Percentiles rank a stretch among this genome's conserved stretches.
These are phyloP conservation scores for Numenius phaeopus DNA, from an alignment of 2,797 vertebrate species.

Conservation along the genomic window DNA sequence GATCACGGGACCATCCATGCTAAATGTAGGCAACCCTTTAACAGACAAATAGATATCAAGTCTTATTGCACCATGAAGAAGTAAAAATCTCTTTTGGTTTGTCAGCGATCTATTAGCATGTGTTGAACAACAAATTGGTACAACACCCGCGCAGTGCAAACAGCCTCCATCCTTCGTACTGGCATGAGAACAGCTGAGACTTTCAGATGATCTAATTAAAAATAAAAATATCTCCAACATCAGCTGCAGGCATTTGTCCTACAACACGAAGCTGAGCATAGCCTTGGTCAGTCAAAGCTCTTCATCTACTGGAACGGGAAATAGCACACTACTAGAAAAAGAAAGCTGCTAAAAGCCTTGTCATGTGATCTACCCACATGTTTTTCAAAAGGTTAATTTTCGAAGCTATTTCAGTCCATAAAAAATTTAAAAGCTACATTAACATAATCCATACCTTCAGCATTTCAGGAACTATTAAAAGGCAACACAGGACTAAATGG, in stretches of 20 bases:
- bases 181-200: background rate
- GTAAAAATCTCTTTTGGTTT: background rate
- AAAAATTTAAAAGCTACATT: constrained; percentile 63
- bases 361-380: background rate
- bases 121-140: background rate
- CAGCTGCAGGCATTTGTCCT: background rate
- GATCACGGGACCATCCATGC: rapidly evolving
- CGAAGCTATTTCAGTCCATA: constrained; percentile 43
- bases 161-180: background rate
- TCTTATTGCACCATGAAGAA: background rate
- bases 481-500: background rate
- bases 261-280: background rate
- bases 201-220: constrained; percentile 16
- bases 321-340: background rate
- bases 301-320: constrained; percentile 31
- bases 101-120: background rate
- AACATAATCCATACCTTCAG: constrained; percentile 54
- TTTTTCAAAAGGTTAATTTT: constrained; percentile 62
- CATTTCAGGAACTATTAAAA: constrained; percentile 55
- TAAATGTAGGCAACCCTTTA: background rate
- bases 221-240: constrained; percentile 24
- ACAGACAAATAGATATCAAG: background rate
- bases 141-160: rapidly evolving
- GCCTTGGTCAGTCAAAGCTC: background rate
- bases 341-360: constrained; percentile 28